These are phyloP conservation scores for Oriolus oriolus DNA, from an alignment of 2,113 vertebrate species.

Conservation along the genomic window DNA sequence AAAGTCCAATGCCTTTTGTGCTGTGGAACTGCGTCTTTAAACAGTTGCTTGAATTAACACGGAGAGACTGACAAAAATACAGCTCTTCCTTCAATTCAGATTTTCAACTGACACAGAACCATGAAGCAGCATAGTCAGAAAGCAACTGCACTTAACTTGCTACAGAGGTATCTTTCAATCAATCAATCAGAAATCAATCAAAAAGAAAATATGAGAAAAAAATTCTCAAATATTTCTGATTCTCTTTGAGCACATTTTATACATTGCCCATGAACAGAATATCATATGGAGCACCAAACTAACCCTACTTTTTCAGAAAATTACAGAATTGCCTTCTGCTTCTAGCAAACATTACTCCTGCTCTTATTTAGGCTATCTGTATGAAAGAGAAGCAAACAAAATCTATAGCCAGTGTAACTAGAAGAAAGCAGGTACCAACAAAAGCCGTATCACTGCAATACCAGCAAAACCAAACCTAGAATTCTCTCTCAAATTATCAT, in stretches of 20 bases:
- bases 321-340: background rate
- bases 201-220: background rate
- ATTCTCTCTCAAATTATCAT: background rate
- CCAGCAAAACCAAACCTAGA: background rate
- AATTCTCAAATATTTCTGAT: background rate
- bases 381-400: background rate
- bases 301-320: background rate
- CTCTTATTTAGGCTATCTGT: background rate
- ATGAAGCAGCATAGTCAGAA: background rate
- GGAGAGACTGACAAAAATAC: background rate
- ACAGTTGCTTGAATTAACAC: background rate
- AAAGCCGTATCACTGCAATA: background rate
- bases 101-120: background rate
- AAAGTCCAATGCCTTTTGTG: background rate
- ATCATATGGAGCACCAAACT: background rate
- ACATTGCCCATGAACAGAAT: background rate
- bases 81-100: background rate
- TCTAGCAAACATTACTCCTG: background rate
- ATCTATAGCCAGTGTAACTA: background rate
- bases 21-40: background rate
- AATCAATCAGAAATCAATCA: too few relatives aligned
- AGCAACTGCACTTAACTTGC: background rate
- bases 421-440: background rate
- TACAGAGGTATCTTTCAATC: background rate
- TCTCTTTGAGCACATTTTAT: background rate